These are phyloP conservation scores for Pygmarrhopalites habei DNA, from an alignment of 1,140 invertebrate species.

Conservation along the genomic window DNA sequence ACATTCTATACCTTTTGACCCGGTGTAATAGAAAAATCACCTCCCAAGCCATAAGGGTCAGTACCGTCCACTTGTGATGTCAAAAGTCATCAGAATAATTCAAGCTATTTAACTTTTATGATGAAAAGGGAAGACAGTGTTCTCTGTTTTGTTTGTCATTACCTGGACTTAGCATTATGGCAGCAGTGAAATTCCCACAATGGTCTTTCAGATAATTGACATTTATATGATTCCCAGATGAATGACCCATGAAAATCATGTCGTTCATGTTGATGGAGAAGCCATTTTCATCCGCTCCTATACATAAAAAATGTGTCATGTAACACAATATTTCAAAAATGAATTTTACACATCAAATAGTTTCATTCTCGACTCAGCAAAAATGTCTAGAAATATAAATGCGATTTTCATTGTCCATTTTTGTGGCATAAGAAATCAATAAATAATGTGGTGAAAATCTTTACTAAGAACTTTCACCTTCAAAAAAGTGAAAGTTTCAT, in stretches of 20 bases:
- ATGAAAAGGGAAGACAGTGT: too few relatives aligned
- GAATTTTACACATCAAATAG: not conserved
- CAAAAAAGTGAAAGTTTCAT: too few relatives aligned
- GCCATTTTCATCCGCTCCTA: constrained; percentile 14
- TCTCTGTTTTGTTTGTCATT: too few relatives aligned
- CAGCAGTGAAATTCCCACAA: constrained; percentile 26
- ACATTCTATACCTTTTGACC: constrained; percentile 35
- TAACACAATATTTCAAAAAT: not conserved
- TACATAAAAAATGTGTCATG: not conserved
- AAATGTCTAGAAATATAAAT: not conserved
- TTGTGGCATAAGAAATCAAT: not conserved
- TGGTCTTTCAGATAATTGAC: constrained; percentile 36
- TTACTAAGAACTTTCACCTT: too few relatives aligned
- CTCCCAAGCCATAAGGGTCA: constrained; percentile 32
- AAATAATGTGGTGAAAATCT: not conserved
- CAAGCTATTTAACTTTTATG: too few relatives aligned
- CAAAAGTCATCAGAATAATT: too few relatives aligned
- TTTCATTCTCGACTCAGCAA: not conserved
- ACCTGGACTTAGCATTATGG: constrained; percentile 36
- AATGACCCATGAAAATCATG: constrained; percentile 29
- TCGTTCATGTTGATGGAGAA: constrained; percentile 25
- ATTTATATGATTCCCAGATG: constrained; percentile 32
- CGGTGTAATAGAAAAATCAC: constrained; percentile 36
- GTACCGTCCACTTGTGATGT: constrained; percentile 41
- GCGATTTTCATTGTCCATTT: not conserved